Percentiles rank a stretch among this genome's conserved stretches.
These are phyloP conservation scores for Erythrocebus patas DNA, from an alignment of 2,113 vertebrate species.

Conservation along the genomic window DNA sequence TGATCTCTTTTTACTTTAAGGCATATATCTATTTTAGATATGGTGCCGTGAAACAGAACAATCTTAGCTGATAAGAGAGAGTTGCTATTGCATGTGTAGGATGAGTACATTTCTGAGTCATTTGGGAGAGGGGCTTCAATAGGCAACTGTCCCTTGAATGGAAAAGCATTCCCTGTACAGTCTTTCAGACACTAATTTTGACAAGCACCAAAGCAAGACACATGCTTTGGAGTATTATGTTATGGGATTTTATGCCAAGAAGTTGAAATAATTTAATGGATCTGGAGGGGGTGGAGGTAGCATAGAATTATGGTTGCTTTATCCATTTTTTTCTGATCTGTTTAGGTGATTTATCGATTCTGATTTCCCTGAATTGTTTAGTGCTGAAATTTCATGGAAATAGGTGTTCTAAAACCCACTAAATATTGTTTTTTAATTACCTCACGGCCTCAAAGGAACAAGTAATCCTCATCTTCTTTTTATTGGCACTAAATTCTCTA, in stretches of 20 bases:
- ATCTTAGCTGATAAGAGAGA: neutral
- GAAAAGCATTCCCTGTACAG: neutral
- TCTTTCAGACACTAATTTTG: slow-evolving; percentile 37
- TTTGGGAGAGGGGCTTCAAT: neutral
- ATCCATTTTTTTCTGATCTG: slow-evolving; percentile 50
- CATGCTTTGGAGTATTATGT: neutral
- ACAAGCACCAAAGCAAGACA: slow-evolving; percentile 48
- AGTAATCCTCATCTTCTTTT: slow-evolving; percentile 73
- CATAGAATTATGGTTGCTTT: slow-evolving; percentile 54
- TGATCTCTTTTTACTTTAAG: neutral
- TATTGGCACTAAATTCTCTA: slow-evolving; percentile 74
- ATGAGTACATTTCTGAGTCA: neutral
- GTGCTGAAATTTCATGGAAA: slow-evolving; percentile 54
- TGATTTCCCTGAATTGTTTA: slow-evolving; percentile 65
- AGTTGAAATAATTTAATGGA: slow-evolving; percentile 49
- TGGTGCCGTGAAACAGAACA: neutral
- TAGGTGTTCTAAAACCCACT: slow-evolving; percentile 71
- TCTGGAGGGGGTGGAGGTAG: neutral
- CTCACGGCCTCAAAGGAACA: slow-evolving; percentile 61
- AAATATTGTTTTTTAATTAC: slow-evolving; percentile 78
- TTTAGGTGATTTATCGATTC: slow-evolving; percentile 65
- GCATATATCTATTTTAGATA: neutral
- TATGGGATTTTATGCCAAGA: slow-evolving; percentile 23
- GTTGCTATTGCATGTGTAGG: neutral
- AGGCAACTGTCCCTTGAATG: neutral